Evolutionary conservation across 1,140 invertebrate genomes (phyloP).

Genomic region (Leucophenga varia): DNA sequence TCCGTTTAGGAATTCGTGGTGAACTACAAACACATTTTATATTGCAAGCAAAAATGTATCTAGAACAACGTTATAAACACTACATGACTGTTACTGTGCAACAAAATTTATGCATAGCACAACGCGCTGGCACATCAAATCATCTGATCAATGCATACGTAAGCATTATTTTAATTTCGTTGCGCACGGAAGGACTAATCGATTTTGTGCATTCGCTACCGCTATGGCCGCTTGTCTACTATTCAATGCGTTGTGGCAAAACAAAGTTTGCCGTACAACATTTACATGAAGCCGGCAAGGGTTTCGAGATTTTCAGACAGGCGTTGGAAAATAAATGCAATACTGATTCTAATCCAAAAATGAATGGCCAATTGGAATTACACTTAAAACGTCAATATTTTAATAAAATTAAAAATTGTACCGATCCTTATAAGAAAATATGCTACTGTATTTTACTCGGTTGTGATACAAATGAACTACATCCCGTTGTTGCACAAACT

Average conservation of each 20-base stretch:
- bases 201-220: conserved; percentile 78
- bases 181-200: conserved; percentile 66
- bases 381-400: conserved; percentile 75
- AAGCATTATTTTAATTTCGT: conserved; percentile 61
- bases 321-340: conserved; percentile 62
- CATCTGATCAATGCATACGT: conserved; percentile 83
- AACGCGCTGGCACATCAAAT: conserved; percentile 79
- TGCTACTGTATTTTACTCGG: conserved; percentile 81
- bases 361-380: no score
- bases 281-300: conserved; percentile 70
- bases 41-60: conserved; percentile 75
- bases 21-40: no score
- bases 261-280: conserved; percentile 77
- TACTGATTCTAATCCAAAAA: conserved; percentile 65
- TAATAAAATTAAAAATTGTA: conserved; percentile 73
- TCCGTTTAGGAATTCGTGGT: no score
- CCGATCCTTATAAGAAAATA: conserved; percentile 78
- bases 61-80: conserved; percentile 82
- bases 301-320: no score
- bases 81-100: conserved; percentile 83
- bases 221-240: conserved; percentile 82
- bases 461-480: conserved; percentile 84
- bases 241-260: conserved; percentile 87
- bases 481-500: conserved; percentile 84
- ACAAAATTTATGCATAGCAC: conserved; percentile 74